Conservation (phyloP, 2,113 vertebrate genomes). For the Pseudopodoces humilis region DNA sequence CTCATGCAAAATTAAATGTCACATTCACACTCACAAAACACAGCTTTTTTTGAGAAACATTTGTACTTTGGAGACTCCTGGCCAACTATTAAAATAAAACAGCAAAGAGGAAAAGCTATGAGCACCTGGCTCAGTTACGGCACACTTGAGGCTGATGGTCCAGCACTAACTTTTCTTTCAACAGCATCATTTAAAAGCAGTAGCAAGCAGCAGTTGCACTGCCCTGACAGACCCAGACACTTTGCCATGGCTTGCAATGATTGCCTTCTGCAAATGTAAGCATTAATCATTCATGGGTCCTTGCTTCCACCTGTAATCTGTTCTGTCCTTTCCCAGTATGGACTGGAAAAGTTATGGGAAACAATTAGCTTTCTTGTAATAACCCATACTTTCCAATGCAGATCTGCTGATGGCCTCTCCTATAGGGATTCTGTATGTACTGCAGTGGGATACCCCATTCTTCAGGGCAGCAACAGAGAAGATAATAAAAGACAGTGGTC, state of each 20-base stretch:
- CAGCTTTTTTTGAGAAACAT: background rate
- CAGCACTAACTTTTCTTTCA: background rate
- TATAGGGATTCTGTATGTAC: background rate
- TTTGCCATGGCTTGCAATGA: background rate
- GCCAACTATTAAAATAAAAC: background rate
- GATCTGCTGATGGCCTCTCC: background rate
- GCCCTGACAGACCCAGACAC: background rate
- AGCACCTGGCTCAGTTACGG: background rate
- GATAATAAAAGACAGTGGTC: background rate
- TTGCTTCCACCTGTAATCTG: background rate
- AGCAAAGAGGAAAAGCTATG: background rate
- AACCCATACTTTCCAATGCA: background rate
- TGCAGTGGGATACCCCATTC: background rate
- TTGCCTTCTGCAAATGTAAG: background rate
- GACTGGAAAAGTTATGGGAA: background rate
- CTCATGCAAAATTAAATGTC: background rate
- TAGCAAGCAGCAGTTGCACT: background rate
- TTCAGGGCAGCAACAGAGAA: background rate
- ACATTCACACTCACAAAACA: background rate
- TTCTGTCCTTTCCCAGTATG: background rate
- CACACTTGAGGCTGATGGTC: background rate
- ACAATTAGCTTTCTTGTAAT: background rate
- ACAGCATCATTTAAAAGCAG: background rate
- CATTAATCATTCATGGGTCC: background rate
- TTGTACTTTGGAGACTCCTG: background rate